These are phyloP conservation scores for Oplegnathus fasciatus DNA, from an alignment of 2,113 vertebrate species.

Conservation along the genomic window DNA sequence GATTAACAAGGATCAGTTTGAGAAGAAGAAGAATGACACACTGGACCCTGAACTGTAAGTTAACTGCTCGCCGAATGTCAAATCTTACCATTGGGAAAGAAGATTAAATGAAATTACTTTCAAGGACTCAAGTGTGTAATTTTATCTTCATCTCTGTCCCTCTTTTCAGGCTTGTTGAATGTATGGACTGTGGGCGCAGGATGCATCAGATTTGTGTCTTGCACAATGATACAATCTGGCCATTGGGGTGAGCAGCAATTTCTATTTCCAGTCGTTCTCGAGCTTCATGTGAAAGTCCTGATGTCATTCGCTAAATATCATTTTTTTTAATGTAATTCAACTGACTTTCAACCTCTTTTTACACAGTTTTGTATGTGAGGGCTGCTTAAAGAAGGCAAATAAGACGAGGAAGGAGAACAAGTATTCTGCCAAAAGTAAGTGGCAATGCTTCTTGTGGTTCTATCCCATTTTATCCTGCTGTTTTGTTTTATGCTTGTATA, in stretches of 20 bases:
- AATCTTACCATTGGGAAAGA: not conserved
- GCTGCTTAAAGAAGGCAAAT: constrained; percentile 96
- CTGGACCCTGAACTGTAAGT: constrained; percentile 98
- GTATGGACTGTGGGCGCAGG: constrained; percentile 96
- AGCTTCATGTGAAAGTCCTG: not conserved
- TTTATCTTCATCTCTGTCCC: not conserved
- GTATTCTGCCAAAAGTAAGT: constrained; percentile 97
- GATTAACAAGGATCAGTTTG: constrained; percentile 99
- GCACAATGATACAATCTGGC: constrained; percentile 98
- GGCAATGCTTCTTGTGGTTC: not conserved
- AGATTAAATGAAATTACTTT: not conserved
- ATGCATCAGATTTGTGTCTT: constrained; percentile 99
- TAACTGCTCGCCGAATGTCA: not conserved
- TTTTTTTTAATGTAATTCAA: not conserved
- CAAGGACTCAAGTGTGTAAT: not conserved
- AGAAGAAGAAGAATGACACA: constrained; percentile 98
- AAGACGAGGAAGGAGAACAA: constrained; percentile 97
- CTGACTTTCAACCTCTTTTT: not conserved
- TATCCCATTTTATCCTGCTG: not conserved
- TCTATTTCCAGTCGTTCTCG: not conserved
- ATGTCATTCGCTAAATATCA: not conserved
- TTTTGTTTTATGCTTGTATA: not conserved
- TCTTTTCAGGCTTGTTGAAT: constrained; percentile 93
- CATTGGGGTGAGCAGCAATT: constrained; percentile 87
- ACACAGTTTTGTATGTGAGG: constrained; percentile 93